These are phyloP conservation scores for Lottia gigantea DNA, from an alignment of 2,888 invertebrate species.

Conservation along the genomic window DNA sequence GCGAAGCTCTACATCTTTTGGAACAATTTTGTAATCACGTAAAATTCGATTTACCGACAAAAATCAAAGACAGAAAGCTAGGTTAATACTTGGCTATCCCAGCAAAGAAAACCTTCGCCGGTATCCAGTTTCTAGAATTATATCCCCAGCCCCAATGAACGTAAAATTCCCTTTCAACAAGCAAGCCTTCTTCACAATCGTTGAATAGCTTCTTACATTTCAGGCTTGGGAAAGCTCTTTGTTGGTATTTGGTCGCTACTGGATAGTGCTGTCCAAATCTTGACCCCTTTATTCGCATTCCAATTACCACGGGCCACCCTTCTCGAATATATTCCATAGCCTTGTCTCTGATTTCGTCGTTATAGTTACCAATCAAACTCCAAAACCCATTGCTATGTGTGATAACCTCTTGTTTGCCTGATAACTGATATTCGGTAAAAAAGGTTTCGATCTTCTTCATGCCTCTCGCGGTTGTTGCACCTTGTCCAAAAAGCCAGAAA, in stretches of 20 bases:
- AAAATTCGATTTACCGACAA: no score
- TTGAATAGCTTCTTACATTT: constrained; percentile 13
- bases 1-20: no score
- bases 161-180: constrained; percentile 18
- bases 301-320: constrained; percentile 26
- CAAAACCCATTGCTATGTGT: constrained; percentile 13
- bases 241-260: constrained; percentile 27
- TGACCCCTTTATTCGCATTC: constrained; percentile 17
- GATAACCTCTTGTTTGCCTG: background rate
- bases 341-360: constrained; percentile 14
- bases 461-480: constrained; percentile 16
- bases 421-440: constrained; percentile 19
- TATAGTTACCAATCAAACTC: constrained; percentile 9
- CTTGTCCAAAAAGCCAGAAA: constrained; percentile 16
- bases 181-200: constrained; percentile 12
- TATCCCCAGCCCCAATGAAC: constrained; percentile 28
- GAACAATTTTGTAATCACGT: no score
- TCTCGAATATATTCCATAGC: constrained; percentile 15
- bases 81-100: constrained; percentile 20
- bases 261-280: constrained; percentile 27
- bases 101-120: constrained; percentile 25
- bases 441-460: constrained; percentile 23
- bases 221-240: background rate
- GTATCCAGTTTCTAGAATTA: constrained; percentile 14
- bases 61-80: background rate